A percentile compares a stretch with the other conserved stretches of the same genome.
phyloP scores from a whole-genome alignment of 2,888 invertebrate species.

The Elysia crispata region DNA sequence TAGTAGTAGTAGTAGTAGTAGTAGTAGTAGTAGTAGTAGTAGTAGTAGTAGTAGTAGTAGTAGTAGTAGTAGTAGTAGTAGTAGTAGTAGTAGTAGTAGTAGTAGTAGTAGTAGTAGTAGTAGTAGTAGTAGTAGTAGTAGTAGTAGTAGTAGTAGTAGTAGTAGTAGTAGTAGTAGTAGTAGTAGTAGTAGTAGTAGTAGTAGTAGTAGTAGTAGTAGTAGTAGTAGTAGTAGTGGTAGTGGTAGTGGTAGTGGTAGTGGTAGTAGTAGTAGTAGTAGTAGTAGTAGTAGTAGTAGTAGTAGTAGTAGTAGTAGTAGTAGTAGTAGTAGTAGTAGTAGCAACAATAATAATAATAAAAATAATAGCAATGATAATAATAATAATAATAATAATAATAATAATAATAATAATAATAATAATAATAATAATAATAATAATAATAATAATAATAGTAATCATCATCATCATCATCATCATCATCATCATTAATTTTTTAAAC shows the following conservation, averaged over 20 bases:
- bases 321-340: background rate
- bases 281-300: background rate
- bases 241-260: background rate
- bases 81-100: constrained; percentile 9
- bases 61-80: constrained; percentile 9
- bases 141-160: background rate
- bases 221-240: background rate
- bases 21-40: constrained; percentile 9
- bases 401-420: too few species aligned
- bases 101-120: background rate
- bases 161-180: background rate
- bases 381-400: constrained; percentile 9
- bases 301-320: background rate
- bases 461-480: too few species aligned
- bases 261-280: background rate
- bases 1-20: constrained; percentile 9
- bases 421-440: too few species aligned
- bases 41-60: constrained; percentile 9
- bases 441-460: too few species aligned
- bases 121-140: background rate
- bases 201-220: background rate
- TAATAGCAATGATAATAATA: background rate
- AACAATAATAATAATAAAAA: constrained; percentile 1
- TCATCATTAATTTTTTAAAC: too few species aligned
- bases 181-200: background rate